These are phyloP conservation scores for Nyleta sp. DNA, from an alignment of 2,888 invertebrate genomes.

Conservation along the genomic window DNA sequence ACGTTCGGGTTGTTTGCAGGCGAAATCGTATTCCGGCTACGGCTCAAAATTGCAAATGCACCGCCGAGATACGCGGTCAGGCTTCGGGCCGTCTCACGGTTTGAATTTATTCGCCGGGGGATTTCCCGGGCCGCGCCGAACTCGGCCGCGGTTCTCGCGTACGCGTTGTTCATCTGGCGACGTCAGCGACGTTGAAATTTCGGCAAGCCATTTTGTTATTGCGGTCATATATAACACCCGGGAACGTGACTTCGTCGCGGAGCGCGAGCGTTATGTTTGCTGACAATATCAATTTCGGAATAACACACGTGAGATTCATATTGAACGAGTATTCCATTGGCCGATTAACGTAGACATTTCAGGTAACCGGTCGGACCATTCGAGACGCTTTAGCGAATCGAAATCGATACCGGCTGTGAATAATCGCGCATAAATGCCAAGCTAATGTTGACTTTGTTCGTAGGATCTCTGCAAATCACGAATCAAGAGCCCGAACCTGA, in stretches of 20 bases:
- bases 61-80: slow-evolving; percentile 37
- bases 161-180: slow-evolving; percentile 51
- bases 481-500: slow-evolving; percentile 14
- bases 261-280: slow-evolving; percentile 70
- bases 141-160: slow-evolving; percentile 21
- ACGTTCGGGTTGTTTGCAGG: slow-evolving; percentile 23
- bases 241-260: slow-evolving; percentile 66
- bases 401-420: slow-evolving; percentile 41
- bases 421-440: slow-evolving; percentile 35
- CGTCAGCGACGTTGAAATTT: slow-evolving; percentile 65
- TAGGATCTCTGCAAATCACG: slow-evolving; percentile 25
- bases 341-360: slow-evolving; percentile 59
- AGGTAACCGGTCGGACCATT: slow-evolving; percentile 11
- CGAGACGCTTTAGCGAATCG: slow-evolving; percentile 36
- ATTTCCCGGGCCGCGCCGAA: slow-evolving; percentile 1
- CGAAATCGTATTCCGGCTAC: slow-evolving; percentile 22
- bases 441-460: slow-evolving; percentile 48
- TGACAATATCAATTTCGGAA: slow-evolving; percentile 78
- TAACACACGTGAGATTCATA: slow-evolving; percentile 74
- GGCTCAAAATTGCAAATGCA: slow-evolving; percentile 32
- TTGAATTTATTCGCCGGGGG: slow-evolving; percentile 27
- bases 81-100: slow-evolving; percentile 24
- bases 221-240: slow-evolving; percentile 66
- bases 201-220: slow-evolving; percentile 68
- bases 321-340: slow-evolving; percentile 71